These are phyloP conservation scores for Apodemia duryi DNA, from an alignment of 2,888 invertebrate species.

Conservation along the genomic window DNA sequence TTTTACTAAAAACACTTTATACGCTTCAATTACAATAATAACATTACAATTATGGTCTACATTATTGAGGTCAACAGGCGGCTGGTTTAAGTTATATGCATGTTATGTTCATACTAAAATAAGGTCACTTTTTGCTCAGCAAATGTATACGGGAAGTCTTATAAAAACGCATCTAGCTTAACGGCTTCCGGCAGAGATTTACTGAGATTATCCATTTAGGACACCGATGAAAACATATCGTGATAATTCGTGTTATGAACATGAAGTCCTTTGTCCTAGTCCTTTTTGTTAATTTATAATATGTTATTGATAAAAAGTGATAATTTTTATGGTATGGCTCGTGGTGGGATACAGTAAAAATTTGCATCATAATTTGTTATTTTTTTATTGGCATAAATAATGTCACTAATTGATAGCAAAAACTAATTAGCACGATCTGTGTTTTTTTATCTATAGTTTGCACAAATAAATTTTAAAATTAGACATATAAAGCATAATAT, in stretches of 20 bases:
- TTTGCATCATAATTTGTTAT: too few species aligned
- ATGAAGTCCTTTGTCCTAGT: constrained; percentile 22
- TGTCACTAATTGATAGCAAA: too few species aligned
- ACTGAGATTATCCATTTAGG: constrained; percentile 54
- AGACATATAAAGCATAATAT: too few species aligned
- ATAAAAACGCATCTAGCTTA: constrained; percentile 50
- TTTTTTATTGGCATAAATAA: too few species aligned
- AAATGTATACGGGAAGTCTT: constrained; percentile 45
- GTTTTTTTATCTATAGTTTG: too few species aligned
- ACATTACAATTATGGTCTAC: constrained; percentile 2
- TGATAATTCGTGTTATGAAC: constrained; percentile 31
- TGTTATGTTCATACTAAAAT: constrained; percentile 18
- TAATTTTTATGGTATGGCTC: too few species aligned
- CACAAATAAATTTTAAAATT: too few species aligned
- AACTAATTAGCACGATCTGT: too few species aligned
- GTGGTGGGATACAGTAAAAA: too few species aligned
- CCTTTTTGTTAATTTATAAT: too few species aligned
- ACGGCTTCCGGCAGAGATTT: constrained; percentile 59
- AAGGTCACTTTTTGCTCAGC: constrained; percentile 28
- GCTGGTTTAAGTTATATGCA: constrained; percentile 11
- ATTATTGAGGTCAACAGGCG: constrained; percentile 13
- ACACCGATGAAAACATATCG: constrained; percentile 39
- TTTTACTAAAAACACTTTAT: constrained; percentile 12
- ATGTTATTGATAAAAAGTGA: too few species aligned
- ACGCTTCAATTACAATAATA: constrained; percentile 14